phyloP scores from a whole-genome alignment of 2,113 vertebrate genomes.

The Isichthys henryi region DNA sequence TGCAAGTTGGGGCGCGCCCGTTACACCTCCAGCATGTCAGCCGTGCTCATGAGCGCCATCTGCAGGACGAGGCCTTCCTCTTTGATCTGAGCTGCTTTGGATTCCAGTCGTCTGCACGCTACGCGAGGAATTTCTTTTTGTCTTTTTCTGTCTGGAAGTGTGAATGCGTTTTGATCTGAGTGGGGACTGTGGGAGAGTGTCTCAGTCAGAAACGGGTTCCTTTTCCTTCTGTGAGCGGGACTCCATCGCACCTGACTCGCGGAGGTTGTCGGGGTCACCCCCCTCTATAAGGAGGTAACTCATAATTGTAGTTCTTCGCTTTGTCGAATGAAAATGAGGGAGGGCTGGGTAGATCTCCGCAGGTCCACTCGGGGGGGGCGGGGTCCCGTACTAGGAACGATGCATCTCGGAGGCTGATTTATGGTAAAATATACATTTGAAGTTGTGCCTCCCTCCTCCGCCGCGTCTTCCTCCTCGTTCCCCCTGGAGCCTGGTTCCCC shows the following conservation, averaged over 20 bases:
- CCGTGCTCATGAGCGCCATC: background rate
- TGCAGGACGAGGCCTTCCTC: background rate
- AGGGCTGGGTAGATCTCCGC: background rate
- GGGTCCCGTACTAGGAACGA: background rate
- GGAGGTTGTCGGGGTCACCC: background rate
- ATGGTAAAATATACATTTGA: slow-evolving; percentile 34
- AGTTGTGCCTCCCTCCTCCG: background rate
- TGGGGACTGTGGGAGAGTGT: background rate
- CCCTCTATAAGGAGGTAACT: background rate
- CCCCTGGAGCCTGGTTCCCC: background rate
- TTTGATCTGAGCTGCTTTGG: background rate
- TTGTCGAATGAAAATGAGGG: background rate
- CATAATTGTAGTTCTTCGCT: background rate
- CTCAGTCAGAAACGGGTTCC: background rate
- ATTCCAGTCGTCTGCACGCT: background rate
- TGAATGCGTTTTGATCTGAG: background rate
- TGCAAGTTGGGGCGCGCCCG: background rate
- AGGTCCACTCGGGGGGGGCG: background rate
- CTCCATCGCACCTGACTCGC: background rate
- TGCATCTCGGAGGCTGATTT: slow-evolving; percentile 1
- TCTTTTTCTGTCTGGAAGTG: background rate
- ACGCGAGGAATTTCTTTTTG: background rate
- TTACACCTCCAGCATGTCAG: background rate
- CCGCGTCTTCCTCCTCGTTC: background rate
- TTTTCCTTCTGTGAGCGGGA: background rate